A percentile compares a stretch with the other conserved stretches of the same genome.
Conservation (phyloP, 30 jellyfish, hydroid and myxozoan genomes). For the Aurelia aurita complex sp. Pacific region DNA sequence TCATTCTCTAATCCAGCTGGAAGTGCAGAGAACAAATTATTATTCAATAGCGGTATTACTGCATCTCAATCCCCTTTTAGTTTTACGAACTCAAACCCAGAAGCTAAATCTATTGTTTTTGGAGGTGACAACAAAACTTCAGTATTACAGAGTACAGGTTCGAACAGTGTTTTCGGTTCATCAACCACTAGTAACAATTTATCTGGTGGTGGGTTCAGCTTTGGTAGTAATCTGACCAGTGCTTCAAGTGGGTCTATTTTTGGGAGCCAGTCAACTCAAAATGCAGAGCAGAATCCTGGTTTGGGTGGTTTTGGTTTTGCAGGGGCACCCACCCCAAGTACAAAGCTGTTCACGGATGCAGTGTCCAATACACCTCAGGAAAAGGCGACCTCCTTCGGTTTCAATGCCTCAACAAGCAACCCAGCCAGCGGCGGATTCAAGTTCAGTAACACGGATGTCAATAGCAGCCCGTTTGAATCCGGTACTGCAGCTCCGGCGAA, state of each 20-base stretch:
- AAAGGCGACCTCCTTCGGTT: slow-evolving; percentile 39
- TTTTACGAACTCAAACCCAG: slow-evolving; percentile 1
- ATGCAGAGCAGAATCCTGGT: background rate
- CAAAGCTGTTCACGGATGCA: slow-evolving; percentile 5
- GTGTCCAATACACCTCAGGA: slow-evolving; percentile 8
- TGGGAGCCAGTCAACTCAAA: slow-evolving; percentile 25
- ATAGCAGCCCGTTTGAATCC: slow-evolving; percentile 4
- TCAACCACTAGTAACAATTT: background rate
- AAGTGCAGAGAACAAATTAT: slow-evolving; percentile 4
- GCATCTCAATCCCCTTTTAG: background rate
- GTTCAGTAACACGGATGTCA: slow-evolving; percentile 5
- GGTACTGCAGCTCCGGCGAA: background rate
- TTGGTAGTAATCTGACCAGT: background rate
- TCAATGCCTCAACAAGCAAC: slow-evolving; percentile 8
- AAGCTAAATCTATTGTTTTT: background rate
- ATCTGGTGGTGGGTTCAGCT: slow-evolving; percentile 2
- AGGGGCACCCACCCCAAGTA: slow-evolving; percentile 8
- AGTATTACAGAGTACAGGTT: background rate
- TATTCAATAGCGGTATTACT: too few relatives aligned
- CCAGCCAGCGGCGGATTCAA: slow-evolving; percentile 13
- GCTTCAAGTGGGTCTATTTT: background rate
- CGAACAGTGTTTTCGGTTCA: background rate
- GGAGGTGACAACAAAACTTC: slow-evolving; percentile 2
- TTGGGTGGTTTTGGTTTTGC: slow-evolving; percentile 33
- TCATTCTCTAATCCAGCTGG: background rate